Percentiles rank a stretch among this genome's conserved stretches.
Evolutionary conservation across 2,113 vertebrate species (phyloP).

Genomic region (Agapornis roseicollis): DNA sequence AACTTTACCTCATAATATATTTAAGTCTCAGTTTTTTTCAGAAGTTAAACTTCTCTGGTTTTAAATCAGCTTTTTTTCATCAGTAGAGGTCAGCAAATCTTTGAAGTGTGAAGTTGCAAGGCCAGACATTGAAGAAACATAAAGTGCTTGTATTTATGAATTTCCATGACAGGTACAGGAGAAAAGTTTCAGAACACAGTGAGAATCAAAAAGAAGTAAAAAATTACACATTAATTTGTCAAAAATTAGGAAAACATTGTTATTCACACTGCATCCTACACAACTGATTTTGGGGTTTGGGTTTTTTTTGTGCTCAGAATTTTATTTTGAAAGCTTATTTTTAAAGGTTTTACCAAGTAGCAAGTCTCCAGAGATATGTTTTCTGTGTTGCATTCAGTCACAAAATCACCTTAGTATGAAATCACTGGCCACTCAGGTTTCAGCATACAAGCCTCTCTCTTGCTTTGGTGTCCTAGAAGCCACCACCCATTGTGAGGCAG

Average conservation of each 20-base stretch:
- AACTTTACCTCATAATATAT: background rate
- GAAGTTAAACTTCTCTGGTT: background rate
- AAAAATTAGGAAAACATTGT: background rate
- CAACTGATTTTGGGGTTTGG: background rate
- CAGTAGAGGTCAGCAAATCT: background rate
- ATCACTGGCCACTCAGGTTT: background rate
- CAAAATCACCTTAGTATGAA: background rate
- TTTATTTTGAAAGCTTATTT: background rate
- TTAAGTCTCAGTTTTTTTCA: background rate
- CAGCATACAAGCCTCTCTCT: fast-evolving
- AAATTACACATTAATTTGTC: background rate
- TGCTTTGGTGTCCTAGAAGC: background rate
- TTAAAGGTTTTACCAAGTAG: background rate
- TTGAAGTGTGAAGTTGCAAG: background rate
- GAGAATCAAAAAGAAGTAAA: background rate
- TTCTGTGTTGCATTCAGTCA: background rate
- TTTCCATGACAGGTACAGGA: background rate
- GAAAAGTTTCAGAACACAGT: background rate
- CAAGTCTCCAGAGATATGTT: background rate
- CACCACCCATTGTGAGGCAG: background rate
- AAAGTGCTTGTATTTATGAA: background rate
- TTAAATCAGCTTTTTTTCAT: background rate
- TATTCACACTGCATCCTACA: background rate
- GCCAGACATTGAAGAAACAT: background rate
- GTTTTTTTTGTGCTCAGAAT: background rate